Conservation (phyloP, 92 coral and sea anemone species). For the Porites divaricata region DNA sequence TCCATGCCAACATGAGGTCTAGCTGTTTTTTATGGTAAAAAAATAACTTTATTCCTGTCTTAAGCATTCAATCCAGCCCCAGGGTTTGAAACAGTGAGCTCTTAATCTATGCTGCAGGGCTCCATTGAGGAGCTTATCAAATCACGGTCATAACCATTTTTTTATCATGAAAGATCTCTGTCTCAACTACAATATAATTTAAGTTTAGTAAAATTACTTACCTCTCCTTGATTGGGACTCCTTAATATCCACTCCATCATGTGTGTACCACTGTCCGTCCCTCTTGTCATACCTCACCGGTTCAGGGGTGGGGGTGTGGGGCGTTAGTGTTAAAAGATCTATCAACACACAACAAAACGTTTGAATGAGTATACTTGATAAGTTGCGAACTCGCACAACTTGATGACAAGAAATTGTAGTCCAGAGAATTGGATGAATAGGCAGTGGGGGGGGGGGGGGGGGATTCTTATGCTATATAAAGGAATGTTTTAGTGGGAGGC, state of each 20-base stretch:
- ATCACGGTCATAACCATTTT: not conserved
- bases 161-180: not conserved
- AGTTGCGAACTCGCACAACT: not conserved
- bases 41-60: no score
- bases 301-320: slow-evolving; percentile 31
- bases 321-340: slow-evolving; percentile 48
- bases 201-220: not conserved
- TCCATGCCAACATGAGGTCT: no score
- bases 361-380: no score
- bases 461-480: no score
- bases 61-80: no score
- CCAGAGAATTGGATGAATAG: no score
- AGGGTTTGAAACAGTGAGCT: no score
- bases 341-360: not conserved
- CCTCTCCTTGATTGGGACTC: slow-evolving; percentile 45
- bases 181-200: not conserved
- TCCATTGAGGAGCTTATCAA: not conserved
- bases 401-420: no score
- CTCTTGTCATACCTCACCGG: slow-evolving; percentile 50
- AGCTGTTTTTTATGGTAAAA: no score
- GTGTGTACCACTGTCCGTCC: slow-evolving; percentile 72
- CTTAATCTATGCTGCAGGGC: no score
- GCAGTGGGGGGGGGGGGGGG: no score
- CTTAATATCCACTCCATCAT: slow-evolving; percentile 50
- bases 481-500: no score